phyloP scores from a whole-genome alignment of 2,888 invertebrate genomes.

The Drosophila subquinaria region DNA sequence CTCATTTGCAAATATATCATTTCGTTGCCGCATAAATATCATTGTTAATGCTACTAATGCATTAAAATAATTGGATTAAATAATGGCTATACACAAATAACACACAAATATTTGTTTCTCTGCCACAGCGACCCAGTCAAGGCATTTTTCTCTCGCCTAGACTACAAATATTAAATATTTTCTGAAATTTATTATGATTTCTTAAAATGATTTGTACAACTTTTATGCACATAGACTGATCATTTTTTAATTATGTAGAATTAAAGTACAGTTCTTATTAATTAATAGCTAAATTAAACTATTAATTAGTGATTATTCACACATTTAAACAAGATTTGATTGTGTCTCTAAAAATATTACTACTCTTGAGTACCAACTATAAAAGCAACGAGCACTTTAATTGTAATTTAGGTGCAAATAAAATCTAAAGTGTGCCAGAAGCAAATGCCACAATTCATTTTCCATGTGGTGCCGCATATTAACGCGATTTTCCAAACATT shows the following conservation, averaged over 20 bases:
- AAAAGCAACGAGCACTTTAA: slow-evolving; percentile 1
- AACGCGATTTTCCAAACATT: slow-evolving; percentile 54
- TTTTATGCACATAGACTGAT: neutral
- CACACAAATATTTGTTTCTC: slow-evolving; percentile 15
- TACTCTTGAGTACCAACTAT: no score
- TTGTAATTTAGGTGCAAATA: slow-evolving; percentile 14
- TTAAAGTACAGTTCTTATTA: neutral
- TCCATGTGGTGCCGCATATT: slow-evolving; percentile 53
- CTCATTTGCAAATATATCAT: slow-evolving; percentile 21
- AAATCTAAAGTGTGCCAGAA: slow-evolving; percentile 21
- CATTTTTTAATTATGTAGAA: neutral
- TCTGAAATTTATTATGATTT: neutral
- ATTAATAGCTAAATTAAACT: neutral
- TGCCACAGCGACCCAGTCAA: slow-evolving; percentile 5
- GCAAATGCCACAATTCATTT: slow-evolving; percentile 59
- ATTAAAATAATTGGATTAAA: slow-evolving; percentile 46
- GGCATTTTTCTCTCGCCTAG: neutral
- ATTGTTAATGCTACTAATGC: slow-evolving; percentile 31
- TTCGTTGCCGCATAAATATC: slow-evolving; percentile 25
- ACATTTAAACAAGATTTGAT: neutral
- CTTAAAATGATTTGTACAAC: neutral
- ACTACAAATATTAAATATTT: neutral
- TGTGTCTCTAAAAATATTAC: neutral
- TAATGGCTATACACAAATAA: slow-evolving; percentile 21
- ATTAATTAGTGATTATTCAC: no score